Base-by-base conservation (phyloP, 2,797 vertebrate species). In the Alcedo quadribrachys region DNA sequence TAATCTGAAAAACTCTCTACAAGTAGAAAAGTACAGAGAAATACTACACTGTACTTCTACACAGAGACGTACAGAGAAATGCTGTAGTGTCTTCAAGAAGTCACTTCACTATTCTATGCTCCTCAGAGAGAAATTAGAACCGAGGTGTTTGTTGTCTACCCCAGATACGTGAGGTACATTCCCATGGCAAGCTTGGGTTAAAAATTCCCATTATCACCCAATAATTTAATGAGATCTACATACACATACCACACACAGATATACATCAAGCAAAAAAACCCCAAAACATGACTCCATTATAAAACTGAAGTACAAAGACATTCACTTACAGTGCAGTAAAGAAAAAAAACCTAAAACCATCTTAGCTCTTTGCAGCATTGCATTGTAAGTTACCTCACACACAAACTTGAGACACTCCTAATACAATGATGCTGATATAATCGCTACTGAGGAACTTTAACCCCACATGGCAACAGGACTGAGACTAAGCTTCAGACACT, bases 261-360 rank as follows among this genome's bases (percentile, higher is more conserved):
- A 75, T 8, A 33, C 43, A 70, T 21, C 32, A 69, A 63, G 45
- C 33, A 74, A 86, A 92, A 67, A 24, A 32, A 58, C 14, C 37
- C 37, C 37, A 90, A 55, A 15, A 4, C 6, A 6, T 28, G 86
- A 50, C 27, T 84, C 30, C 24, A 19, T 60, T 81, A 70, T 58
- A 82, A 84, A 92, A 77, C 28, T 54, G 22, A 91, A 73, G 43
- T 19, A 77, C 21, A 12, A 88, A 90, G 55, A 92, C 74, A 75
- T 74, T 89, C 0, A 84, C 84, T 88, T 84, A 84, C 55, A 76
- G 28, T 67, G 13, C 50, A 80, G 30, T 30, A 77, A 76, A 67
- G 13, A 40, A 81, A 51, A 17, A 48, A 81, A 50, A 40, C 6
- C 6, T 9, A 58, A 78, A 77, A 65, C 0, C 30, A 88, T 8